These are phyloP conservation scores for Sebastes umbrosus DNA, from an alignment of 2,797 vertebrate species.

Conservation along the genomic window DNA sequence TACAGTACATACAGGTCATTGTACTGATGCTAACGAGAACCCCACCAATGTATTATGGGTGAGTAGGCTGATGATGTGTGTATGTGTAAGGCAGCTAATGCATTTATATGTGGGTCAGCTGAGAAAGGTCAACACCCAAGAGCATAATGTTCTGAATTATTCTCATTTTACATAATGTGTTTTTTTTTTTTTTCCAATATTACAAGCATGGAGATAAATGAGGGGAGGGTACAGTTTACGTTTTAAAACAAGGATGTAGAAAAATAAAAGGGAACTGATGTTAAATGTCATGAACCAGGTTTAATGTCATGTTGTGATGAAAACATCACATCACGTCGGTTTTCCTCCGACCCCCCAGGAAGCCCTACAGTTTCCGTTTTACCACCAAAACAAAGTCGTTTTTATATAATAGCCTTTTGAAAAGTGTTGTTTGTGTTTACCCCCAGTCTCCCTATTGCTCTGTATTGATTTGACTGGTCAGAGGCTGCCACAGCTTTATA, in stretches of 20 bases:
- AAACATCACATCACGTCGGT: not conserved
- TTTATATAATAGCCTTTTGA: not conserved
- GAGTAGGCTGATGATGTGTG: slow-evolving; percentile 12
- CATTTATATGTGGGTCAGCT: slow-evolving; percentile 33
- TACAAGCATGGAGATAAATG: not conserved
- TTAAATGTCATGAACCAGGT: slow-evolving; percentile 12
- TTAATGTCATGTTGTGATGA: slow-evolving; percentile 18
- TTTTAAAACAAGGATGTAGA: not conserved
- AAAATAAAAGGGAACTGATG: not conserved
- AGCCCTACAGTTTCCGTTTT: not conserved
- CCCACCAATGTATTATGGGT: slow-evolving; percentile 5
- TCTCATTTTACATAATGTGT: not conserved
- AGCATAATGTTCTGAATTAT: slow-evolving; percentile 12
- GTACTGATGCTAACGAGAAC: slow-evolving; percentile 25
- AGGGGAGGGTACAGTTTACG: not conserved
- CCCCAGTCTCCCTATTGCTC: not conserved
- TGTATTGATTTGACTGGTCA: not conserved
- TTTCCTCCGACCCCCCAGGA: not conserved
- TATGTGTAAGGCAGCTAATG: slow-evolving; percentile 1
- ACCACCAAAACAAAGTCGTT: slow-evolving; percentile 2
- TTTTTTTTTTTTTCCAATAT: not conserved
- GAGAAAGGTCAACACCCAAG: slow-evolving; percentile 32
- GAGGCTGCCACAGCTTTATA: not conserved
- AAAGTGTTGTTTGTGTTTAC: not conserved
- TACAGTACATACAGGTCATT: slow-evolving; percentile 42